Base-by-base conservation (phyloP, 2,797 vertebrate genomes). In the Notolabrus celidotus region DNA sequence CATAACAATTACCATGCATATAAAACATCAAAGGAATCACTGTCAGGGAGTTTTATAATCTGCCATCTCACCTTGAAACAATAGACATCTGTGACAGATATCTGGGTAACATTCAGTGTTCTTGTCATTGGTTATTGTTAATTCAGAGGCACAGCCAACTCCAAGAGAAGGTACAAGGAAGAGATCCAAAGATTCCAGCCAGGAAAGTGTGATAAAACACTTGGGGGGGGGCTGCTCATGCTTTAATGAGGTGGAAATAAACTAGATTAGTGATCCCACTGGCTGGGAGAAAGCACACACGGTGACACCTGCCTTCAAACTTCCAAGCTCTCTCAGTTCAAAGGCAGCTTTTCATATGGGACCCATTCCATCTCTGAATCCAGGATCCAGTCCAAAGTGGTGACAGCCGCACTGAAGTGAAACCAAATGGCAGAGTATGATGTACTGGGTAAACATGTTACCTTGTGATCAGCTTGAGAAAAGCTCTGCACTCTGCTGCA, bases 301-400 rank as follows among this genome's bases (percentile, higher is more conserved):
- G n/a, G 63, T 72, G 83, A 84, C 86, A 85, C 79, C 73, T 85
- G 80, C 70, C 70, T 89, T 85, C 72, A 82, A 84, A 85, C 67
- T 84, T 79, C 69, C 73, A 74, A 74, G 76, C 71, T 34, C 54
- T 74, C 73, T 83, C 62, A 54, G 59, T 88, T 88, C 85, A 90
- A 88, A 90, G 71, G 66, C 77, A 67, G 45, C 41, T 73, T 75
- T 77, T 83, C 82, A 81, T 72, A 8, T 67, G 86, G 80, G 74
- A 78, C 68, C 67, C 46, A 57, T 56, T 58, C 63, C 74, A 69
- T 79, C 68, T 63, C 66, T 23, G 82, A 79, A 84, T 84, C 63
- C 78, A 76, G 74, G 74, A 88, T 78, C 17, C 52, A 46, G 66
- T 79, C 83, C 72, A 87, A 72, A 60, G 60, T 58, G 64, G 82